Base-by-base conservation (phyloP, 2,888 invertebrate genomes). In the Zaprionus obscuricornis region DNA sequence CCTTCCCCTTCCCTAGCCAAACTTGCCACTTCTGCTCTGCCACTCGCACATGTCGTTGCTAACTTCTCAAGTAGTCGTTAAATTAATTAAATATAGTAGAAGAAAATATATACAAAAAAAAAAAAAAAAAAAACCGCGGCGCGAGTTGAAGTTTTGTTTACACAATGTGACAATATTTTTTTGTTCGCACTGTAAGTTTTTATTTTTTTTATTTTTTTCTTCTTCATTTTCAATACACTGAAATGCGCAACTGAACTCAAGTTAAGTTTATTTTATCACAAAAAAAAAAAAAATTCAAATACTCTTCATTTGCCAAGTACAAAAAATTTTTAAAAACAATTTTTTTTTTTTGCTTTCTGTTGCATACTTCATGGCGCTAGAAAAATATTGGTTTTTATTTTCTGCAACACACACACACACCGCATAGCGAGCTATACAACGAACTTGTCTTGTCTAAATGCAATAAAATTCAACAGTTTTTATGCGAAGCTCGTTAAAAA, bases 61-160 rank as follows among this genome's bases (percentile, higher is more conserved):
- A 82, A 87, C 85, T 86, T 85, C 86, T 86, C 83, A 87, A 86
- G 86, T 87, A 86, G 86, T 86, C 86, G 81, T 77, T 79, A 79
- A 86, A 83, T 87, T 87, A 87, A 86, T 86, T 87, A 86, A 87
- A 83, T 86, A 86, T 73, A 81, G 70, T 82, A 66, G 63, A 64
- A 56, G 66, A 50, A 60, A 77, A 67, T 68, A 62, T 62, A 58
- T 49, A 59, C 47, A 58, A 42, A n/a, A n/a, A n/a, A n/a, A n/a
- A n/a, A 46, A n/a, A n/a, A n/a, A n/a, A n/a, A n/a, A n/a, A n/a
- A n/a, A n/a, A n/a, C n/a, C n/a, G 24, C 36, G 39, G 57, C 45
- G 57, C 54, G 49, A 69, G 55, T 56, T 66, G 39, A 66, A 66
- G 60, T 69, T 74, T 66, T 74, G 62, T 73, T 74, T 64, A 73